These are phyloP conservation scores for Engystomops pustulosus DNA, from an alignment of 2,113 vertebrate genomes.

Conservation along the genomic window DNA sequence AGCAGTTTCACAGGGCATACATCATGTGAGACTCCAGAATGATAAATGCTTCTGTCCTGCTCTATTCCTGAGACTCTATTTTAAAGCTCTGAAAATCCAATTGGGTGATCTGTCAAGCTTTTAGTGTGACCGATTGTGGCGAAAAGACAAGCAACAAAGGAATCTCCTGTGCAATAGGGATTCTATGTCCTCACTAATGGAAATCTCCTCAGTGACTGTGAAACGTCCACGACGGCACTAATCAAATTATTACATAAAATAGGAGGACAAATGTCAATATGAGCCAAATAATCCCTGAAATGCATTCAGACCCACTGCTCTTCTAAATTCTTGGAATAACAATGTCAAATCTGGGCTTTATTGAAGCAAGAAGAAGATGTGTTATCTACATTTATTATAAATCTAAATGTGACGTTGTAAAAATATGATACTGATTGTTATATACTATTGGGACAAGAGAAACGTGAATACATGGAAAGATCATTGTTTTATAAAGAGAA, in stretches of 20 bases:
- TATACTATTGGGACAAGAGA: neutral
- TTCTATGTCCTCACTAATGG: conserved; percentile 44
- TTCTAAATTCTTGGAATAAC: neutral
- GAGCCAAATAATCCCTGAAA: neutral
- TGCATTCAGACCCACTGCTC: too few relatives aligned
- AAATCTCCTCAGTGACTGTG: conserved; percentile 39
- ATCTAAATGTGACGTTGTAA: neutral
- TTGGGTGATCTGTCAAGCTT: conserved; percentile 59
- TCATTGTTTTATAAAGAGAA: neutral
- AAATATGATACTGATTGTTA: neutral
- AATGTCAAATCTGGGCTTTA: neutral
- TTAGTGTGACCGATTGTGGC: conserved; percentile 58
- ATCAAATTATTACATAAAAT: conserved; percentile 51
- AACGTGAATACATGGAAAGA: neutral
- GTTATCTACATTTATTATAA: neutral
- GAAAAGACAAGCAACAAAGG: conserved; percentile 55
- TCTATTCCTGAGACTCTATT: conserved; percentile 58
- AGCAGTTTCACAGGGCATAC: conserved; percentile 17
- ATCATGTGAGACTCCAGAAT: conserved; percentile 50
- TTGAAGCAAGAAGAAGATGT: neutral
- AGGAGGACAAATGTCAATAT: conserved; percentile 26
- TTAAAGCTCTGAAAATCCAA: conserved; percentile 60
- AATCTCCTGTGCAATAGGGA: conserved; percentile 47
- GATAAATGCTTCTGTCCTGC: conserved; percentile 56
- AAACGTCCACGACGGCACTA: conserved; percentile 32